Percentiles rank a stretch among this genome's conserved stretches.
Evolutionary conservation across 2,888 invertebrate species (phyloP).

Genomic region (Carpatolechia fugitivella): DNA sequence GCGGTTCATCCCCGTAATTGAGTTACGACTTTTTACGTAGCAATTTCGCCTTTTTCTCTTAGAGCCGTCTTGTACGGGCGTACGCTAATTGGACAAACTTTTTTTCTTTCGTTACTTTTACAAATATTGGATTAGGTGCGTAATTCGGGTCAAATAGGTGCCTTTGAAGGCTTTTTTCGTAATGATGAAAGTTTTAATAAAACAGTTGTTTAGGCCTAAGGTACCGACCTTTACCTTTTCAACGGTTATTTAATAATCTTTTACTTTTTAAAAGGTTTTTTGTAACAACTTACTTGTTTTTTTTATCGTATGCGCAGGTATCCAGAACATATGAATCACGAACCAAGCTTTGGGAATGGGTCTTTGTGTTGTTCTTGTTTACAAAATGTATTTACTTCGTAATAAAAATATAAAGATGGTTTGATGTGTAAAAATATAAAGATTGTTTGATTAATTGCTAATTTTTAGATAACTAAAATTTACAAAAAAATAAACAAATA

Average conservation of each 20-base stretch:
- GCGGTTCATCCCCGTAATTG: constrained; percentile 77
- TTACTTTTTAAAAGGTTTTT: neutral
- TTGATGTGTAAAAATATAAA: no score
- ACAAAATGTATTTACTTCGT: no score
- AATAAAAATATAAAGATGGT: no score
- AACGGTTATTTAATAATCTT: constrained; percentile 9
- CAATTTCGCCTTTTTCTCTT: constrained; percentile 74
- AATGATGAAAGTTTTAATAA: constrained; percentile 42
- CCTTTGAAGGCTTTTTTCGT: constrained; percentile 54
- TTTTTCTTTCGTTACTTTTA: constrained; percentile 57
- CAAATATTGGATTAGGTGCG: constrained; percentile 72
- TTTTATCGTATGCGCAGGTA: no score
- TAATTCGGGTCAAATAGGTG: constrained; percentile 65
- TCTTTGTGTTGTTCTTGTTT: no score
- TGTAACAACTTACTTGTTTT: neutral
- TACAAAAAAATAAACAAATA: no score
- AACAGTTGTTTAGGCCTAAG: constrained; percentile 14
- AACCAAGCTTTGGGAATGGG: no score
- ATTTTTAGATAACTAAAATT: no score
- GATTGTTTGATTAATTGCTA: no score
- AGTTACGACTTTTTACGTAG: constrained; percentile 79
- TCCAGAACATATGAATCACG: no score
- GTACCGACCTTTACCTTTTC: constrained; percentile 10
- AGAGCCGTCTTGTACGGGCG: constrained; percentile 53
- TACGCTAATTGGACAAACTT: constrained; percentile 69